These are phyloP conservation scores for Scaptomyza tumidula DNA, from an alignment of 2,888 invertebrate genomes.

Conservation along the genomic window DNA sequence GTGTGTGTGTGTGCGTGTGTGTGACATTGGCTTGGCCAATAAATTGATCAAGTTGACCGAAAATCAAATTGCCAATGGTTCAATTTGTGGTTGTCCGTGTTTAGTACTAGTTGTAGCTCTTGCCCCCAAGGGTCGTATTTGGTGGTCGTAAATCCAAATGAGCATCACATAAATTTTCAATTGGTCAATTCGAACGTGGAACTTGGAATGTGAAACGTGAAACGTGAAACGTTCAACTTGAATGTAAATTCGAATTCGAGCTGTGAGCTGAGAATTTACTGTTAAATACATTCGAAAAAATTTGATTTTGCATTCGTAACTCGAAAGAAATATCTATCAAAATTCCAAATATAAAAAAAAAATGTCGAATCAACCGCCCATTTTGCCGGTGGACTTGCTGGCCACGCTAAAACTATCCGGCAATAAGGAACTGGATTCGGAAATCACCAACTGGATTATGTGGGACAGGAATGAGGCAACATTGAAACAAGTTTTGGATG, in stretches of 20 bases:
- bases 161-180: conserved; percentile 76
- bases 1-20: too few relatives aligned
- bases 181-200: conserved; percentile 56
- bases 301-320: background rate
- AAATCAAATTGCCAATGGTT: conserved; percentile 75
- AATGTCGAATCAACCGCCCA: conserved; percentile 26
- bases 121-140: conserved; percentile 63
- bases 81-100: conserved; percentile 71
- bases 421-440: conserved; percentile 86
- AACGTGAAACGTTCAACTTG: background rate
- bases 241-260: background rate
- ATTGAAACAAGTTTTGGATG: conserved; percentile 87
- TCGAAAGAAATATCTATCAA: background rate
- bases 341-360: background rate
- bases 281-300: background rate
- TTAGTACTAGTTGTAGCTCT: conserved; percentile 54
- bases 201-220: background rate
- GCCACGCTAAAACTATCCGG: conserved; percentile 55
- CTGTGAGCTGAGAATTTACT: background rate
- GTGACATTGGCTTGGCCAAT: conserved; percentile 51
- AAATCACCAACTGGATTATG: conserved; percentile 90
- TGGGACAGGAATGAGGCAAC: conserved; percentile 91
- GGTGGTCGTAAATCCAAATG: conserved; percentile 78
- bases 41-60: conserved; percentile 70
- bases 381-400: conserved; percentile 49